Base-by-base conservation (phyloP, 2,888 invertebrate genomes). In the Aleiodes testaceus region DNA sequence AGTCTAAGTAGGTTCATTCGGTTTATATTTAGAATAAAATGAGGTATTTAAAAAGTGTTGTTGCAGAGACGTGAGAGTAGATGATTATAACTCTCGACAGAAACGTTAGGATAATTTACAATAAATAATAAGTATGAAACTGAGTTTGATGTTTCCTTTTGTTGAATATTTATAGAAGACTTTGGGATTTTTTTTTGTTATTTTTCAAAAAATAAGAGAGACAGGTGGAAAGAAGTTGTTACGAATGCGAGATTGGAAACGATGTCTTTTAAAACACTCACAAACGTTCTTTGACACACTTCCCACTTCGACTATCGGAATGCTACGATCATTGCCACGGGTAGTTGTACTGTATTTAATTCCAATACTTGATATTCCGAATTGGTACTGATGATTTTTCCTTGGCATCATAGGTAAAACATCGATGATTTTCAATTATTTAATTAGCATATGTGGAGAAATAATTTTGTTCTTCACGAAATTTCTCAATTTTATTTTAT, bases 211-310 rank as follows among this genome's bases (percentile, higher is more conserved):
- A 20, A 53, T n/a, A 53, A 16, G 22, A 53, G 12, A n/a, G 53
- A 2, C n/a, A 14, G 45, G 12, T 20, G 36, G 11, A 36, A 59
- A 59, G 42, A 36, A 36, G 59, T 36, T 59, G 59, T 36, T 59
- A 59, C 59, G 36, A 59, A 18, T 16, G 14, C 14, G 36, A 22
- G 42, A 36, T 66, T 71, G 59, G 61, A 71, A 61, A 71, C 70
- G 36, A 55, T 22, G 36, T 16, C 42, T 59, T n/a, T 59, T 53
- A 26, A 36, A 59, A 59, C 66, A 66, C 66, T 66, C 49, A 63
- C 63, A 64, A 72, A 73, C 64, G 72, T 72, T 74, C 70, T 75
- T 64, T 75, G 75, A 75, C 75, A 75, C 72, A 74, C 73, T 73
- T 73, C 66, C 70, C 63, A 69, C 49, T 68, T 69, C 36, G 36